A percentile compares a stretch with the other conserved stretches of the same genome.
phyloP scores from a whole-genome alignment of 2,797 vertebrate species.

The Ceyx erithaca region DNA sequence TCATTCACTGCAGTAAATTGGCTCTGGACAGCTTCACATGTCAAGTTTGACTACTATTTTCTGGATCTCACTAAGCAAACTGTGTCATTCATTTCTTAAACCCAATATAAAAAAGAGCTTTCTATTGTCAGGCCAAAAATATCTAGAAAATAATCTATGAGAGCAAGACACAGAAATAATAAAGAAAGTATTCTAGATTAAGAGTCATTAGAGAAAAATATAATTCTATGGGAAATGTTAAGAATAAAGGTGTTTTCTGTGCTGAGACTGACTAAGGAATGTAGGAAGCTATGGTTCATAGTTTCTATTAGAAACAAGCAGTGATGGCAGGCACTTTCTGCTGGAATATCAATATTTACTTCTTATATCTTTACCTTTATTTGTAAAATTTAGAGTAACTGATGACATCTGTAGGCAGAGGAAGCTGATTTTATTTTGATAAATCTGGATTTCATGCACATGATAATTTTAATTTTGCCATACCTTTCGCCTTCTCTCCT shows the following conservation, averaged over 20 bases:
- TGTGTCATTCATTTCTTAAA: background rate
- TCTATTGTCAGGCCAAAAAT: background rate
- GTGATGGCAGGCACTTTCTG: background rate
- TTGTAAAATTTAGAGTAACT: background rate
- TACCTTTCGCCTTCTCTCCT: background rate
- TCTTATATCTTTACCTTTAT: background rate
- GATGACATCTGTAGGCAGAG: background rate
- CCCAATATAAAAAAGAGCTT: background rate
- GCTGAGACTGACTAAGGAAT: background rate
- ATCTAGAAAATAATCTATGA: background rate
- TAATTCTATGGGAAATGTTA: background rate
- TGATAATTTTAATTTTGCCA: background rate
- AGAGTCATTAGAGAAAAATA: background rate
- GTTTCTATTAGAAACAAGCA: background rate
- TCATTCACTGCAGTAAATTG: slow-evolving; percentile 22
- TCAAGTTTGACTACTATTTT: slow-evolving; percentile 5
- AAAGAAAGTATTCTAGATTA: background rate
- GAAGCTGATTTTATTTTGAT: background rate
- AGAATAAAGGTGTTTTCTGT: background rate
- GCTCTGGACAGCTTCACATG: slow-evolving; percentile 44
- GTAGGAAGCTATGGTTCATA: background rate
- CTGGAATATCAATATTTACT: background rate
- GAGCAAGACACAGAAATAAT: background rate
- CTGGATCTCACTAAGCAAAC: background rate
- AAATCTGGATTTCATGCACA: background rate